A percentile compares a stretch with the other conserved stretches of the same genome.
phyloP scores from a whole-genome alignment of 2,113 vertebrate genomes.

The Salvelinus fontinalis region DNA sequence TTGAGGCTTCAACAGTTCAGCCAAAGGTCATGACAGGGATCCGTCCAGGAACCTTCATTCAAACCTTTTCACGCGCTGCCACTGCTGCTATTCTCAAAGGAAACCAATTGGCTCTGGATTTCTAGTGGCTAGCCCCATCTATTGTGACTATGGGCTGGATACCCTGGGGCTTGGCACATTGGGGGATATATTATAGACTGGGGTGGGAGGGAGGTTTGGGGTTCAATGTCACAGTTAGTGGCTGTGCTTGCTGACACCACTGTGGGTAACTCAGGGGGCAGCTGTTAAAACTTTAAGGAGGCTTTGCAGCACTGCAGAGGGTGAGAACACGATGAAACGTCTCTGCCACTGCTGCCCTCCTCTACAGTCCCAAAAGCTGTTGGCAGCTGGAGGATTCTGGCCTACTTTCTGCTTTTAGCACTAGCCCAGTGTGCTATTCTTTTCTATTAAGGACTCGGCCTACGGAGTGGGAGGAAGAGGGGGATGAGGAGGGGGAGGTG shows the following conservation, averaged over 20 bases:
- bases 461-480: not conserved
- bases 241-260: too few species aligned
- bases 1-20: too few species aligned
- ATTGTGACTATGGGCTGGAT: not conserved
- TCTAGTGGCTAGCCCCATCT: not conserved
- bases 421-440: conserved; percentile 8
- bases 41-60: too few species aligned
- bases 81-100: too few species aligned
- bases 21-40: too few species aligned
- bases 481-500: not conserved
- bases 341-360: not conserved
- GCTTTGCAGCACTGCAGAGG: not conserved
- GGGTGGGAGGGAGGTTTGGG: too few species aligned
- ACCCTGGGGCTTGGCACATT: not conserved
- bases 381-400: conserved; percentile 34
- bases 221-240: too few species aligned
- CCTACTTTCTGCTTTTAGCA: conserved; percentile 43
- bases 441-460: not conserved
- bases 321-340: not conserved
- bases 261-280: too few species aligned
- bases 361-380: not conserved
- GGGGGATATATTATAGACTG: too few species aligned
- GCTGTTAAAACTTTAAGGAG: not conserved
- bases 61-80: too few species aligned
- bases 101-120: too few species aligned